Evolutionary conservation across 2,113 vertebrate species (phyloP).

Genomic region (Saccopteryx leptura): DNA sequence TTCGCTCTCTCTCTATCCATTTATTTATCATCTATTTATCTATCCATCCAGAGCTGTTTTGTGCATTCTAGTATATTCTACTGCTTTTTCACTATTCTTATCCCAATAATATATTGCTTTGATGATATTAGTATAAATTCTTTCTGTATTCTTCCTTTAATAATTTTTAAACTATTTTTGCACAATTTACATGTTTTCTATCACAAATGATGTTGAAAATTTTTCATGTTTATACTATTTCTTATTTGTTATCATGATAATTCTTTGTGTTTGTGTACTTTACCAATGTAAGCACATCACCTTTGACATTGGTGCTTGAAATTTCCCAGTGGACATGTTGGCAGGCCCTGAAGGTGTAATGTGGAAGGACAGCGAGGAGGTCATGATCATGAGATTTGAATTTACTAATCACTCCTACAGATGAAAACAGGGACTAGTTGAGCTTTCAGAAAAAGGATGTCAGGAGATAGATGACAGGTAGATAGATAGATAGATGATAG

Average conservation of each 20-base stretch:
- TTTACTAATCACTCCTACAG: neutral
- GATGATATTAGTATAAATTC: neutral
- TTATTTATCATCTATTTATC: neutral
- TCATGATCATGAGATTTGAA: neutral
- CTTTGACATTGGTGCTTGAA: neutral
- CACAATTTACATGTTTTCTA: neutral
- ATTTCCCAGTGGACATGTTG: neutral
- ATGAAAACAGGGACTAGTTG: neutral
- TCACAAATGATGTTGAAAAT: neutral
- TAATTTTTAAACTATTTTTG: neutral
- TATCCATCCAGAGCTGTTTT: neutral
- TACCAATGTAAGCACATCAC: neutral
- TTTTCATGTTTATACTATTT: neutral
- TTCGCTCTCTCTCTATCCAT: too few species aligned
- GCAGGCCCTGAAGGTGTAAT: neutral
- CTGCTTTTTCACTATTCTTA: neutral
- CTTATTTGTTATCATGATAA: neutral
- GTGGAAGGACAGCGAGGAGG: neutral
- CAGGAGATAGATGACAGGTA: neutral
- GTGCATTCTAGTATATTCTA: neutral
- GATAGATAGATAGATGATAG: too few species aligned
- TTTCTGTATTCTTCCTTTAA: neutral
- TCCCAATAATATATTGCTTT: neutral
- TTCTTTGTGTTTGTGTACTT: neutral
- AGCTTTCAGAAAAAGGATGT: neutral